Conservation (phyloP, 2,888 invertebrate species). For the Drosophila tanythrix region DNA sequence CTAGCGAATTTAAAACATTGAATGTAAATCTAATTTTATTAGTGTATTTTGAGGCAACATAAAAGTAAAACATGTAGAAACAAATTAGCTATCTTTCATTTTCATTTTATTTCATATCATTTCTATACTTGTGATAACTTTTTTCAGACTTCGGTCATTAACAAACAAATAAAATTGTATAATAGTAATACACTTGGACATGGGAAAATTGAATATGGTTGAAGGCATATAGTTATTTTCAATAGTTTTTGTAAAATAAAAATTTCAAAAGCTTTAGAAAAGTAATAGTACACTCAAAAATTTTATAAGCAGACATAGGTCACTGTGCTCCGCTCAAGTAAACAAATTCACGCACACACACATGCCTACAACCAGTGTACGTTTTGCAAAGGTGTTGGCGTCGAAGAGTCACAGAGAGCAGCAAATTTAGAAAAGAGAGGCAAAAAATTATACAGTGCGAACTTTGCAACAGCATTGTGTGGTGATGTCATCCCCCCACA, state of each 20-base stretch:
- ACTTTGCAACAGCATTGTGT: slow-evolving; percentile 50
- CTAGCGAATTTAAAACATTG: background rate
- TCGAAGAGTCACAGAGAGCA: slow-evolving; percentile 30
- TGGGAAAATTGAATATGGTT: background rate
- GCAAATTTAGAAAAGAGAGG: slow-evolving; percentile 27
- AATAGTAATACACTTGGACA: no score
- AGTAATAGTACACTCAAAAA: no score
- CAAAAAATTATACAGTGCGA: slow-evolving; percentile 43
- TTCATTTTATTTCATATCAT: no score
- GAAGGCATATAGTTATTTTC: background rate
- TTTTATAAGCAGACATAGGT: background rate
- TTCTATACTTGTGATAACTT: background rate
- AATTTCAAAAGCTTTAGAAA: background rate
- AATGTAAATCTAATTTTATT: background rate
- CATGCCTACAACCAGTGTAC: slow-evolving; percentile 15
- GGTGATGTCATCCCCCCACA: slow-evolving; percentile 76
- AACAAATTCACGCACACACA: slow-evolving; percentile 21
- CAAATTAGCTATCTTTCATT: background rate
- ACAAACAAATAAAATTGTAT: no score
- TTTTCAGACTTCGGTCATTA: background rate
- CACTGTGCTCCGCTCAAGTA: slow-evolving; percentile 34
- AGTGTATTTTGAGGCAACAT: background rate
- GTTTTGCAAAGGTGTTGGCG: slow-evolving; percentile 64
- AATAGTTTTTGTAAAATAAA: background rate
- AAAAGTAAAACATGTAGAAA: background rate